phyloP scores from a whole-genome alignment of 2,888 invertebrate species.

The Arge pagana region DNA sequence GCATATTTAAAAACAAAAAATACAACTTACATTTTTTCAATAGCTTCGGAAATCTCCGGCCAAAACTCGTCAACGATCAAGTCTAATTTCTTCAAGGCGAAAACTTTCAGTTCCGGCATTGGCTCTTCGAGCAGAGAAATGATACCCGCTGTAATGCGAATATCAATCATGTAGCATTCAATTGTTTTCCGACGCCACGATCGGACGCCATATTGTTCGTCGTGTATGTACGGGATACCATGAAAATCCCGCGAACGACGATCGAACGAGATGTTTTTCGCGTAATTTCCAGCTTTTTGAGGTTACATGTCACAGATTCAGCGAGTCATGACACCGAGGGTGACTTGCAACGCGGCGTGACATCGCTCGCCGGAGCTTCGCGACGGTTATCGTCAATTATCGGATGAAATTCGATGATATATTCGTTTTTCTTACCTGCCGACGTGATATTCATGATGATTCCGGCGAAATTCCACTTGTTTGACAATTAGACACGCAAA shows the following conservation, averaged over 20 bases:
- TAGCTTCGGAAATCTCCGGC: conserved; percentile 98
- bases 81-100: conserved; percentile 90
- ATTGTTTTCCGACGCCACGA: background rate
- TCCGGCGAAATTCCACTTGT: conserved; percentile 7
- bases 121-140: conserved; percentile 95
- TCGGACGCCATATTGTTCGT: background rate
- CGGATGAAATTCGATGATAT: background rate
- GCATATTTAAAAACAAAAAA: conserved; percentile 8
- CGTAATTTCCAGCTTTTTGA: conserved; percentile 19
- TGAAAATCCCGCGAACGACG: too few species aligned
- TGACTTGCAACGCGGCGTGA: conserved; percentile 25
- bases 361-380: background rate
- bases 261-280: background rate
- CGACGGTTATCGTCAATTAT: background rate
- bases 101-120: conserved; percentile 89
- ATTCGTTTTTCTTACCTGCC: conserved; percentile 46
- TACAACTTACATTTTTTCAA: conserved; percentile 83
- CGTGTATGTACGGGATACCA: too few species aligned
- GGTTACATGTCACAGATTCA: conserved; percentile 47
- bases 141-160: conserved; percentile 74
- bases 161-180: background rate
- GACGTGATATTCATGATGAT: conserved; percentile 58
- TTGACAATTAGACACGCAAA: too few species aligned
- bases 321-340: conserved; percentile 45
- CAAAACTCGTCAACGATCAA: conserved; percentile 96